Base-by-base conservation (phyloP, 1,140 invertebrate species). In the Popillia japonica region DNA sequence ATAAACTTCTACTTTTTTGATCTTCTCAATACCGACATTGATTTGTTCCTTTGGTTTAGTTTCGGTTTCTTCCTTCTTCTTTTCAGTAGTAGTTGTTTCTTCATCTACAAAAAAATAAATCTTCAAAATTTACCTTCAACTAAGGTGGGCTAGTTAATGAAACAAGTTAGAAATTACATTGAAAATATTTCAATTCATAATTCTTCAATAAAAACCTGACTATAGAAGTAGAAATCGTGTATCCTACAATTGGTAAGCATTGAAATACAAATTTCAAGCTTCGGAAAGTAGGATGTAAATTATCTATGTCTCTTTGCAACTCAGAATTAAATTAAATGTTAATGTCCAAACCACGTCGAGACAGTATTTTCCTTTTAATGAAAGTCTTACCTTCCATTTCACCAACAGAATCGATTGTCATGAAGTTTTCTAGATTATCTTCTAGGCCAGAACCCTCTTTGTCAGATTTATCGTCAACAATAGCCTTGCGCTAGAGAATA, bases 391-490 rank as follows among this genome's bases (percentile, higher is more conserved):
- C 93, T 88, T 95, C 94, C 20, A 93, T 93, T 87, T 94, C 93
- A n/a, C 94, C 94, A 20, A 95, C 93, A 20, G 94, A 94, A 86
- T 95, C 94, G 8, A 96, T 89, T 34, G 94, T 94, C 88, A 95
- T 93, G 82, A 95, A 95, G 84, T 95, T 94, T 75, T 95, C 93
- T 64, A 95, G 89, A 88, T 94, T 93, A 85, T 94, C 93, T 79
- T 93, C 93, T 82, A 92, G 92, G 0, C 87, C 92, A 80, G 91
- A 93, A 17, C 68, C 79, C 17, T 81, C 83, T 44, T 84, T 81
- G 72, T 87, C 84, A 42, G 79, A 79, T 85, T 80, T 88, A 83
- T 83, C 87, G 81, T 74, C 88, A 85, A 81, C 48, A 48, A 86
- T 84, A 20, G 90, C 90, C 82, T 93, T 93, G 64, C 89, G 88